Base-by-base conservation (phyloP, 2,888 invertebrate species). In the Steinernema hermaphroditum region DNA sequence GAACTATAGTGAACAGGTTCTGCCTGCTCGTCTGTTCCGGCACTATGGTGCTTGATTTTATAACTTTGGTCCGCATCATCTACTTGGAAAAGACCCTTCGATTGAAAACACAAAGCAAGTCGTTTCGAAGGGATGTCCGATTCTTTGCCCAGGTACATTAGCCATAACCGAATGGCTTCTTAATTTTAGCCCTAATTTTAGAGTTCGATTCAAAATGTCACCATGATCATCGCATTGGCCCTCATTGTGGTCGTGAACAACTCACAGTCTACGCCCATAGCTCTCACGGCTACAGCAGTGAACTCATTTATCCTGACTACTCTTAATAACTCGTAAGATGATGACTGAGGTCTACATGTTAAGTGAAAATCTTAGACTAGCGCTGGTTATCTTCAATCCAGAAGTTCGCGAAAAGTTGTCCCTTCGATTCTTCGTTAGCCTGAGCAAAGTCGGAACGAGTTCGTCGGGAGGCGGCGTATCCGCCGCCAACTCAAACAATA, bases 181-280 rank as follows among this genome's bases (percentile, higher is more conserved):
- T 19, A 54, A 22, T n/a, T 2, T 24, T 54, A 27, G 4, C 6
- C 14, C 6, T 6, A 6, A 24, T 29, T 62, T 34, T 16, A 62
- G 62, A 62, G 62, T 29, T 22, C 29, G 27, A 29, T 62, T 32
- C 62, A 62, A n/a, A 62, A 32, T 32, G 27, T 62, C 9, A 62
- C 62, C 29, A 62, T 62, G 62, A 4, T 62, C 4, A 62, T 62
- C 9, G 62, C 62, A 1, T 29, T 62, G 16, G 16, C 29, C 16
- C n/a, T 62, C 4, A 62, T 62, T 29, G 62, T 62, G 16, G 32
- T 62, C 32, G 62, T 62, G 16, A 62, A 62, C 62, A 62, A 62
- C 32, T 62, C 62, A 1, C 62, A 62, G 34, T 62, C 62, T 14
- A 62, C 62, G 16, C 62, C 62, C 2, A 9, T 62, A 2, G 62